Evolutionary conservation across 2,113 vertebrate genomes (phyloP).

Genomic region (Arizona elegans): DNA sequence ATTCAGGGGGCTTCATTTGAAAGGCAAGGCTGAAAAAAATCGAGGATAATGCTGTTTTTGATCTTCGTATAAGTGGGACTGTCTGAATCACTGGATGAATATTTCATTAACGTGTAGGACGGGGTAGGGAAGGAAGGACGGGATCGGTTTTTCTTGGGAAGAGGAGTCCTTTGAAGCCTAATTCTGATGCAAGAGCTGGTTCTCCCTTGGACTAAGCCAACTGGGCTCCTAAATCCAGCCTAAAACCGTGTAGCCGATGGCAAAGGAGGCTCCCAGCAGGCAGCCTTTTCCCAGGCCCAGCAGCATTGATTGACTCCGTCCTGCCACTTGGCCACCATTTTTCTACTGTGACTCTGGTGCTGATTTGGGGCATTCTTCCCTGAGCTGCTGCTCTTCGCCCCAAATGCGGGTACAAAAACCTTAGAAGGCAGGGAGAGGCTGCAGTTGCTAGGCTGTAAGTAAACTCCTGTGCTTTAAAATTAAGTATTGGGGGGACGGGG

Average conservation of each 20-base stretch:
- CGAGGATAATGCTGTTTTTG: conserved; percentile 2
- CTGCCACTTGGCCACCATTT: neutral
- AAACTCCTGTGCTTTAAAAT: neutral
- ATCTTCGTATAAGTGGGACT: conserved; percentile 3
- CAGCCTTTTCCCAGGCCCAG: neutral
- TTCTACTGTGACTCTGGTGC: neutral
- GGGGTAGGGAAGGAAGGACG: neutral
- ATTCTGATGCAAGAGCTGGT: neutral
- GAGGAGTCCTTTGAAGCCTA: neutral
- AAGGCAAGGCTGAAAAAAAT: neutral
- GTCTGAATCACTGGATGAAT: conserved; percentile 19
- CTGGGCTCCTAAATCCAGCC: neutral
- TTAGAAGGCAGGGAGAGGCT: neutral
- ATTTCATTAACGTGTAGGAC: neutral
- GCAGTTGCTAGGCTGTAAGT: too few species aligned
- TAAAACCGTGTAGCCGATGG: too few species aligned
- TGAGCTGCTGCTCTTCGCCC: neutral
- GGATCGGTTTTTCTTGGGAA: neutral
- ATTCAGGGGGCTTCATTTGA: neutral
- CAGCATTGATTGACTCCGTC: fast-evolving
- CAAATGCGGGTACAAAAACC: neutral
- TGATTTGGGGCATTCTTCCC: neutral
- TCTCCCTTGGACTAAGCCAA: neutral
- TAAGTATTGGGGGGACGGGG: too few species aligned
- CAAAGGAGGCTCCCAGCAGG: fast-evolving